These are phyloP conservation scores for Montipora efflorescens DNA, from an alignment of 64 coral and sea anemone species.

Conservation along the genomic window DNA sequence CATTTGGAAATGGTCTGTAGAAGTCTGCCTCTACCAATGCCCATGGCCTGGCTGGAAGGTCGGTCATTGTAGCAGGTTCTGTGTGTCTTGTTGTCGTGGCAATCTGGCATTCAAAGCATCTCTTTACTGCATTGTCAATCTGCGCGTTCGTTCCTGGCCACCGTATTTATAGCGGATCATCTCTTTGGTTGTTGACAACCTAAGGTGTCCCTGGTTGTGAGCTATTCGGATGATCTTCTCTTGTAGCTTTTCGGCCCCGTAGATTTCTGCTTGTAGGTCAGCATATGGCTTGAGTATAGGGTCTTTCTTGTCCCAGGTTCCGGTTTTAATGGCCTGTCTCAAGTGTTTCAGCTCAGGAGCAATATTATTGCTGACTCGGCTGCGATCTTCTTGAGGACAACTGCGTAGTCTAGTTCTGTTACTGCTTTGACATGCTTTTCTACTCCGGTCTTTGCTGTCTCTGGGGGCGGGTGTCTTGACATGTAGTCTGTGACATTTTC, in stretches of 20 bases:
- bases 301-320: too few relatives aligned
- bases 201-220: not conserved
- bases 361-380: not conserved
- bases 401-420: not conserved
- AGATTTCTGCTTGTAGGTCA: slow-evolving; percentile 22
- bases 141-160: slow-evolving; percentile 44
- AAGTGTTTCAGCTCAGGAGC: not conserved
- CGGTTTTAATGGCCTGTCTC: not conserved
- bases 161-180: slow-evolving; percentile 58
- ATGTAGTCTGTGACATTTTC: too few relatives aligned
- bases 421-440: slow-evolving; percentile 40
- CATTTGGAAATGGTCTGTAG: slow-evolving; percentile 55
- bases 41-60: slow-evolving; percentile 48
- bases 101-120: slow-evolving; percentile 52
- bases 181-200: slow-evolving; percentile 60
- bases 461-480: slow-evolving; percentile 41
- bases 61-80: slow-evolving; percentile 66
- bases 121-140: slow-evolving; percentile 57
- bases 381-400: not conserved
- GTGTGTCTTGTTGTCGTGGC: slow-evolving; percentile 31
- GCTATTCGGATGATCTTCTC: slow-evolving; percentile 49
- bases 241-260: slow-evolving; percentile 20
- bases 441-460: not conserved
- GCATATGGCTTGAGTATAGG: slow-evolving; percentile 11
- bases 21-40: not conserved